These are phyloP conservation scores for Papilio helenus DNA, from an alignment of 1,140 invertebrate species.

Conservation along the genomic window DNA sequence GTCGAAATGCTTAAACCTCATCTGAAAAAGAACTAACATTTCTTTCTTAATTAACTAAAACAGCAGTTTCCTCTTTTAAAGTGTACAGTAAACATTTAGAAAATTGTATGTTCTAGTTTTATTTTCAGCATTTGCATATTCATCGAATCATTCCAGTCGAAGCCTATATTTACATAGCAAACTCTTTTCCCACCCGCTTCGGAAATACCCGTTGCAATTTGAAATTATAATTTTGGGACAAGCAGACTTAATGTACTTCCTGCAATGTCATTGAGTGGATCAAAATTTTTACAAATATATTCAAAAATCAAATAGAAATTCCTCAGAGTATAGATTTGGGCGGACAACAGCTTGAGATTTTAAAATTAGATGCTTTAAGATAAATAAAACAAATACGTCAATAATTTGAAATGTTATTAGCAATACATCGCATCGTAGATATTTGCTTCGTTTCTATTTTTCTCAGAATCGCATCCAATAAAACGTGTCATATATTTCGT, in stretches of 20 bases:
- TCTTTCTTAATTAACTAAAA: neutral
- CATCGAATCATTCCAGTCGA: constrained; percentile 21
- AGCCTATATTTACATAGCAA: constrained; percentile 26
- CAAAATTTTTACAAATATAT: neutral
- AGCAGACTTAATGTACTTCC: neutral
- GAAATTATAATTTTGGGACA: constrained; percentile 26
- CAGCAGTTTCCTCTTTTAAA: neutral
- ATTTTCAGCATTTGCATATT: constrained; percentile 16
- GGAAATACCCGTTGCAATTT: constrained; percentile 14
- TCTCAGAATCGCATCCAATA: neutral
- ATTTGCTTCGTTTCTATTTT: neutral
- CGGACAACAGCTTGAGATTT: too few species aligned
- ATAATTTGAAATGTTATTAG: neutral
- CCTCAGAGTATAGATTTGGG: too few species aligned
- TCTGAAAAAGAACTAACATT: too few species aligned
- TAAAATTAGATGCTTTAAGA: neutral
- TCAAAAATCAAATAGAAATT: too few species aligned
- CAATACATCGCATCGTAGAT: neutral
- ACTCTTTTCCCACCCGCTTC: constrained; percentile 3
- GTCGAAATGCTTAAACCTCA: too few species aligned
- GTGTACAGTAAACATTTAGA: constrained; percentile 11
- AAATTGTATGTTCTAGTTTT: constrained; percentile 8
- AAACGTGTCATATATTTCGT: neutral
- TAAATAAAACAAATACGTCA: neutral
- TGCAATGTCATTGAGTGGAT: neutral